These are phyloP conservation scores for Helicoverpa zea DNA, from an alignment of 1,140 invertebrate species.

Conservation along the genomic window DNA sequence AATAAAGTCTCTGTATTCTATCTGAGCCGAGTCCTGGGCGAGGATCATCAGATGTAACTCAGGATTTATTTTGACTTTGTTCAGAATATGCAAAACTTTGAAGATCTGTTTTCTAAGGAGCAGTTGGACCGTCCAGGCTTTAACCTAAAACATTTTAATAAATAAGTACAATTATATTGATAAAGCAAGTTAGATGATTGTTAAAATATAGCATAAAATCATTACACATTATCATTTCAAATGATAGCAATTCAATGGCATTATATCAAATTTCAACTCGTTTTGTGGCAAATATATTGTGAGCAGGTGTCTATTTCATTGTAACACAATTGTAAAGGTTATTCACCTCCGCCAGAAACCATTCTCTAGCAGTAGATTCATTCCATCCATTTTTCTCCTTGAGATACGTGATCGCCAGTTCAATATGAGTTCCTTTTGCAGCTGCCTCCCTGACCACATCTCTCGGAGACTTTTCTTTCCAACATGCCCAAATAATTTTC, in stretches of 20 bases:
- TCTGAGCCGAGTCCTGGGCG: conserved; percentile 85
- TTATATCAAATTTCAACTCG: too few relatives aligned
- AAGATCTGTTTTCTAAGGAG: conserved; percentile 88
- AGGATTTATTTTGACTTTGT: conserved; percentile 88
- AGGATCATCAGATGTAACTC: conserved; percentile 86
- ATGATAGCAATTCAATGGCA: not conserved
- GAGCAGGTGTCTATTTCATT: not conserved
- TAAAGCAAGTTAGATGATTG: not conserved
- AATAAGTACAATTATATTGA: not conserved
- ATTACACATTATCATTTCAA: not conserved
- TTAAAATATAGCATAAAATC: not conserved
- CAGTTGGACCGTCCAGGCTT: conserved; percentile 88
- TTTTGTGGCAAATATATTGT: too few relatives aligned
- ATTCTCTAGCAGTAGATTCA: conserved; percentile 84
- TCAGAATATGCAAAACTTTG: conserved; percentile 88
- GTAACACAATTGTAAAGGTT: conserved; percentile 36
- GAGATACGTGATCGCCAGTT: conserved; percentile 88
- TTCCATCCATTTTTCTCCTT: conserved; percentile 86
- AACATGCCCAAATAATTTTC: conserved; percentile 88
- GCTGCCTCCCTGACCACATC: conserved; percentile 90
- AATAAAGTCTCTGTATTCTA: conserved; percentile 88
- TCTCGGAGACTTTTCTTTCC: conserved; percentile 86
- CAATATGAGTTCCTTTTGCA: conserved; percentile 88
- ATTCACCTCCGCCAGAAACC: conserved; percentile 87
- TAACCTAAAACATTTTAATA: conserved; percentile 81